Conservation (phyloP, 2,113 vertebrate genomes). For the Nibea coibor region DNA sequence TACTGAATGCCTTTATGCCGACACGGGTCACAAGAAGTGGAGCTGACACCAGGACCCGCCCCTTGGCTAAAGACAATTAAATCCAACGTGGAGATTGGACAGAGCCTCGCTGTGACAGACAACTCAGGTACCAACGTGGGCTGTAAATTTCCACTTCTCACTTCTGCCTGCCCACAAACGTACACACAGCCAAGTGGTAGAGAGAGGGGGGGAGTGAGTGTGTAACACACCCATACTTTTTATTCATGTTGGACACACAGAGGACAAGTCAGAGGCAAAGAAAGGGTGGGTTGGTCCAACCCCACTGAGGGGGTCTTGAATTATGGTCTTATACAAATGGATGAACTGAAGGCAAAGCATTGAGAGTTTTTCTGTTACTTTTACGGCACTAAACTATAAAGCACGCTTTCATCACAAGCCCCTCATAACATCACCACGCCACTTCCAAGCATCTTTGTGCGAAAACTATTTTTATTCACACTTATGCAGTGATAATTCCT, state of each 20-base stretch:
- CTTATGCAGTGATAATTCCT: slow-evolving; percentile 6
- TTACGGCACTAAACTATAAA: slow-evolving; percentile 23
- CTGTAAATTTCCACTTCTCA: slow-evolving; percentile 85
- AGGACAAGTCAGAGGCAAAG: slow-evolving; percentile 51
- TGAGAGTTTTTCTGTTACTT: not conserved
- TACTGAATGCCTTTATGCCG: slow-evolving; percentile 77
- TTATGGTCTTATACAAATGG: slow-evolving; percentile 39
- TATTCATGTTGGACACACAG: slow-evolving; percentile 64
- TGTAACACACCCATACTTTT: slow-evolving; percentile 47
- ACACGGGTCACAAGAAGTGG: slow-evolving; percentile 71
- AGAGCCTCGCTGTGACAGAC: slow-evolving; percentile 60
- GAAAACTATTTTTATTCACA: slow-evolving; percentile 32
- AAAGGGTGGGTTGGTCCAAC: slow-evolving; percentile 31
- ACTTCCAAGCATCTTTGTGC: slow-evolving; percentile 35
- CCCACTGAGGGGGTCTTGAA: slow-evolving; percentile 31
- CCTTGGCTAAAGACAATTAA: slow-evolving; percentile 82
- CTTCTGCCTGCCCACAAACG: slow-evolving; percentile 58
- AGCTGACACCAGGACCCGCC: slow-evolving; percentile 75
- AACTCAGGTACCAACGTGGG: slow-evolving; percentile 76
- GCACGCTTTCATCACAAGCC: not conserved
- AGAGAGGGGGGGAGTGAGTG: slow-evolving; percentile 3
- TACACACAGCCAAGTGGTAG: slow-evolving; percentile 41
- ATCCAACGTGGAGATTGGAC: slow-evolving; percentile 78
- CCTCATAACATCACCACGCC: slow-evolving; percentile 8
- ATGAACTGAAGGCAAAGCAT: slow-evolving; percentile 11